Conservation (phyloP, 2,888 invertebrate species). For the Nomada fucata region DNA sequence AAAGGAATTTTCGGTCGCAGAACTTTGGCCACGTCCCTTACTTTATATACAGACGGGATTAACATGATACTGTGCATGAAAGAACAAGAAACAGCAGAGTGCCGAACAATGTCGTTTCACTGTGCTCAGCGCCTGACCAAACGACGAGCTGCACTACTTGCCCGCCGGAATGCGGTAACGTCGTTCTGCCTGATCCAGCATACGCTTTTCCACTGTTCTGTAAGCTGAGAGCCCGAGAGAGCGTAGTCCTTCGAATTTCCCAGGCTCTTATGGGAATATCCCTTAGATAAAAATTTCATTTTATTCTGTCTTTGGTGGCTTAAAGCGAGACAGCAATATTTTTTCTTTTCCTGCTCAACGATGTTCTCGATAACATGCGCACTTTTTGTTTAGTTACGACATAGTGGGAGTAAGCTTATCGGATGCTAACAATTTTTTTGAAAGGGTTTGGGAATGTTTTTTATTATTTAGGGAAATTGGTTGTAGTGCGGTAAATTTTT, state of each 20-base stretch:
- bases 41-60: neutral
- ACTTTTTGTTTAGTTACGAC: neutral
- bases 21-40: neutral
- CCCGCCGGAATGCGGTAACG: conserved; percentile 42
- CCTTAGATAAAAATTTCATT: conserved; percentile 45
- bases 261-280: conserved; percentile 31
- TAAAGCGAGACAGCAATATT: neutral
- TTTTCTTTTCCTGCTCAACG: neutral
- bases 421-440: too few relatives aligned
- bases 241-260: conserved; percentile 41
- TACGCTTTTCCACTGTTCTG: conserved; percentile 46
- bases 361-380: too few relatives aligned
- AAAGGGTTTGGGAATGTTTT: too few relatives aligned
- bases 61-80: conserved; percentile 19
- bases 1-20: neutral
- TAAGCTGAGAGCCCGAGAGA: neutral
- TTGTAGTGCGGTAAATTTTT: too few relatives aligned
- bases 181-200: conserved; percentile 43
- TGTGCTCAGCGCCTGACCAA: conserved; percentile 49
- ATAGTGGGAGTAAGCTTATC: too few relatives aligned
- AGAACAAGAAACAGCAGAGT: conserved; percentile 44
- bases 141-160: conserved; percentile 53
- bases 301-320: neutral
- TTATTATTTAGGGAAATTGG: too few relatives aligned
- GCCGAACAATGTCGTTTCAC: conserved; percentile 51